phyloP scores from a whole-genome alignment of 2,888 invertebrate genomes.

The Tuta absoluta region DNA sequence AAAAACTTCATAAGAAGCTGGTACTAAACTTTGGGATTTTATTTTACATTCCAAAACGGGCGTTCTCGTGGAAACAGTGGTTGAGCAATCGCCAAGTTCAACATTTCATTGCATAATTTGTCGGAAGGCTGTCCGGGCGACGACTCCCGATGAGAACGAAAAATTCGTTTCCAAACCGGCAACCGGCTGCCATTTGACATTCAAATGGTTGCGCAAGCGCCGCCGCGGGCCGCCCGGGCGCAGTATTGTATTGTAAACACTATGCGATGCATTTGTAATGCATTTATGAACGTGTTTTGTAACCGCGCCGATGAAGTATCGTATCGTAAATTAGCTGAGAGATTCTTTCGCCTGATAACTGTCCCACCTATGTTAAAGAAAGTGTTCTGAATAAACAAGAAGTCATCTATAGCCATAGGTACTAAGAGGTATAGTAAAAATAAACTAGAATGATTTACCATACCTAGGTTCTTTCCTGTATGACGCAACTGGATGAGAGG shows the following conservation, averaged over 20 bases:
- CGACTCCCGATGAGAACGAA: conserved; percentile 58
- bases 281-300: conserved; percentile 54
- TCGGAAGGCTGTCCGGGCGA: conserved; percentile 58
- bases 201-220: conserved; percentile 65
- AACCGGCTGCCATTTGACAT: conserved; percentile 61
- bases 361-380: background rate
- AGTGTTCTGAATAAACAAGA: background rate
- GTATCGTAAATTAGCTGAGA: conserved; percentile 34
- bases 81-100: conserved; percentile 57
- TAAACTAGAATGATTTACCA: background rate
- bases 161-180: conserved; percentile 53
- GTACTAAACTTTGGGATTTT: background rate
- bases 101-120: conserved; percentile 65
- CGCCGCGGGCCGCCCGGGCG: conserved; percentile 29
- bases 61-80: conserved; percentile 29
- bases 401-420: conserved; percentile 7
- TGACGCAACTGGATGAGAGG: background rate
- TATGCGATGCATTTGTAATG: conserved; percentile 51
- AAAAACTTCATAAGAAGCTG: background rate
- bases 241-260: conserved; percentile 34
- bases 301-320: conserved; percentile 46
- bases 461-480: background rate
- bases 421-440: background rate
- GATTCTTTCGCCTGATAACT: background rate
- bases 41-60: conserved; percentile 16